Conservation (phyloP, 37 sponge, comb jelly and placozoan genomes). For the Mnemiopsis leidyi region DNA sequence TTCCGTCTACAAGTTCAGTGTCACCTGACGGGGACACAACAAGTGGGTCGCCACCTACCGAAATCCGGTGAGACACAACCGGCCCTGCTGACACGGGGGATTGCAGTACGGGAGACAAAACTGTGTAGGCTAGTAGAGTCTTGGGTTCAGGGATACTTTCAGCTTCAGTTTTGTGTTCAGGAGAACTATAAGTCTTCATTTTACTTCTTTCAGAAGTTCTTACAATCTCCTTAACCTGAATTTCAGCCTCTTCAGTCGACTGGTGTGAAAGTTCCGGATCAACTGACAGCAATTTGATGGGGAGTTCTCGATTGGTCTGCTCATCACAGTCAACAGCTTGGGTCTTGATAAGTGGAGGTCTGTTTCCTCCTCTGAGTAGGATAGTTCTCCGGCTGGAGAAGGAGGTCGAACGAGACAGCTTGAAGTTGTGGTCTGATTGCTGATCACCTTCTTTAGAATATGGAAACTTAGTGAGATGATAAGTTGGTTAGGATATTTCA, state of each 20-base stretch:
- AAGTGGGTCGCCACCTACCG: background rate
- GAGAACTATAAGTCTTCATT: no score
- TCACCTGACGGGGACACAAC: no score
- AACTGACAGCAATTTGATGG: background rate
- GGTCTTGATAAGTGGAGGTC: background rate
- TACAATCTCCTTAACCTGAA: no score
- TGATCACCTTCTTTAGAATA: background rate
- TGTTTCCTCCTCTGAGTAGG: background rate
- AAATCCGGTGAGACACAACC: no score
- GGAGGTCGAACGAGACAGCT: background rate
- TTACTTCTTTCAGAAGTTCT: no score
- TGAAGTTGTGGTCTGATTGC: background rate
- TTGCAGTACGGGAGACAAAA: background rate
- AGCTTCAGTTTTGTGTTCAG: no score
- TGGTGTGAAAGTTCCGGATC: background rate
- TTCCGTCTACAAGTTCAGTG: no score
- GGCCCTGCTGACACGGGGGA: background rate
- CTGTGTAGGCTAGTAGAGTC: background rate
- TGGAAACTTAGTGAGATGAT: no score
- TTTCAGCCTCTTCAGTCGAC: background rate
- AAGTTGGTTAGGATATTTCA: no score
- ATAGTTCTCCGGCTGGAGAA: background rate
- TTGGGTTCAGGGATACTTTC: background rate
- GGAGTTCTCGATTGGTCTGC: background rate
- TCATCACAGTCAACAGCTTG: background rate